phyloP scores from a whole-genome alignment of 92 coral and sea anemone genomes.

The Parazoanthus atlanticus region DNA sequence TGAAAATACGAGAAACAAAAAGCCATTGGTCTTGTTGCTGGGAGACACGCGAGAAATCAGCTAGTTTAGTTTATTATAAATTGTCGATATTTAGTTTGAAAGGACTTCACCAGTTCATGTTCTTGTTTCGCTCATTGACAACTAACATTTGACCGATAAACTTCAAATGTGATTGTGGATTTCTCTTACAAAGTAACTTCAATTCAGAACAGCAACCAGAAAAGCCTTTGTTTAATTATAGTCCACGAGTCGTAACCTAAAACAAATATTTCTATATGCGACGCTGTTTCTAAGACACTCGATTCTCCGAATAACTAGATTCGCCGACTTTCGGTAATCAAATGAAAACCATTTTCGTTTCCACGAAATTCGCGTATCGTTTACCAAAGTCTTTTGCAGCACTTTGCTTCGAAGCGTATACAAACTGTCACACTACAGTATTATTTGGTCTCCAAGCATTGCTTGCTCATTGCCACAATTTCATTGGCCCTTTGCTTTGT shows the following conservation, averaged over 20 bases:
- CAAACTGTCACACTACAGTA: neutral
- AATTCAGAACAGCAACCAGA: neutral
- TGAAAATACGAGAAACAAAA: slow-evolving; percentile 4
- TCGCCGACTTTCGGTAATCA: neutral
- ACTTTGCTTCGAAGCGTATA: neutral
- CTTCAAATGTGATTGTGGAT: neutral
- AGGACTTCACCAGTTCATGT: neutral
- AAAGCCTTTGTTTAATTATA: slow-evolving; percentile 23
- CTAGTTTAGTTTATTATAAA: slow-evolving; percentile 17
- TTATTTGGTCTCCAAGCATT: neutral
- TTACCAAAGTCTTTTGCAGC: neutral
- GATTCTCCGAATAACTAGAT: neutral
- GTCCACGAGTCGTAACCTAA: slow-evolving; percentile 1
- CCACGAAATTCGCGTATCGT: neutral
- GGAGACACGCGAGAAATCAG: neutral
- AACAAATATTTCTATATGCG: neutral
- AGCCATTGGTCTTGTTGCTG: slow-evolving; percentile 9
- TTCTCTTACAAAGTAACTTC: neutral
- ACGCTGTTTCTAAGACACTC: slow-evolving; percentile 25
- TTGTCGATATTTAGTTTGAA: neutral
- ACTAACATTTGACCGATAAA: neutral
- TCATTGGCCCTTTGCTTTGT: neutral
- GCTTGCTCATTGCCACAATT: neutral
- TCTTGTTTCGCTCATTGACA: neutral
- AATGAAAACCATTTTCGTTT: neutral